Conservation (phyloP, 2,888 invertebrate genomes). For the Dinocampus coccinellae region DNA sequence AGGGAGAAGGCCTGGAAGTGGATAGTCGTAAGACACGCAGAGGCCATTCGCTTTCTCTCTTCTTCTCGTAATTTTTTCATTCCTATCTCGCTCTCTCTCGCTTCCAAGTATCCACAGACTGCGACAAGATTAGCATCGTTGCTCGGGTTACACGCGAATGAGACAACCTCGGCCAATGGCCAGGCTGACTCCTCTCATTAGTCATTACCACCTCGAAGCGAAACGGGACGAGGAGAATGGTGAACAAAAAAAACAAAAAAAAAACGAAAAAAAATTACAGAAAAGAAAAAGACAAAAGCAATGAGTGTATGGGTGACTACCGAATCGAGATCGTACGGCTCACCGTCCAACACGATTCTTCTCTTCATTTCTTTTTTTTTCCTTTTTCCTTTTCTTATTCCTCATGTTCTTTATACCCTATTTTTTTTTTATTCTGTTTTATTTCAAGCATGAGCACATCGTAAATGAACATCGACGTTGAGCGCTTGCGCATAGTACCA, state of each 20-base stretch:
- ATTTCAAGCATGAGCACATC: constrained; percentile 7
- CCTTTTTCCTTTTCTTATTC: constrained; percentile 19
- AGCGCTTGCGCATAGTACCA: neutral
- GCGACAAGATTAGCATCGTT: constrained; percentile 63
- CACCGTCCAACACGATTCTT: constrained; percentile 34
- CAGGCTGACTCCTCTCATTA: constrained; percentile 50
- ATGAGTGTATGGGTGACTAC: constrained; percentile 27
- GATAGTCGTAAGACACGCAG: constrained; percentile 53
- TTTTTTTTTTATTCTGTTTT: constrained; percentile 23
- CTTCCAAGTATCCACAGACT: constrained; percentile 58
- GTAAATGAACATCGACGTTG: constrained; percentile 6
- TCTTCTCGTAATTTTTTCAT: no score
- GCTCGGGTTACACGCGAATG: constrained; percentile 61
- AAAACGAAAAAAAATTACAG: constrained; percentile 21
- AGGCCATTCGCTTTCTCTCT: constrained; percentile 28
- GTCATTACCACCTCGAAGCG: constrained; percentile 55
- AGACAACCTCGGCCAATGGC: constrained; percentile 51
- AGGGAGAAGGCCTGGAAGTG: constrained; percentile 25
- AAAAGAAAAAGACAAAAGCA: no score
- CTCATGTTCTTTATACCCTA: no score
- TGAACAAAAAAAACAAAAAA: constrained; percentile 10
- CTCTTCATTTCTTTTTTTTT: constrained; percentile 27
- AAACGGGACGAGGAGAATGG: constrained; percentile 22
- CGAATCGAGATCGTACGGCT: constrained; percentile 45
- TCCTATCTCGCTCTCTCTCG: constrained; percentile 34